Evolutionary conservation across 2,113 vertebrate genomes (phyloP), one percentile per base, ranked within the genome.

Genomic region (Budorcas taxicolor): DNA sequence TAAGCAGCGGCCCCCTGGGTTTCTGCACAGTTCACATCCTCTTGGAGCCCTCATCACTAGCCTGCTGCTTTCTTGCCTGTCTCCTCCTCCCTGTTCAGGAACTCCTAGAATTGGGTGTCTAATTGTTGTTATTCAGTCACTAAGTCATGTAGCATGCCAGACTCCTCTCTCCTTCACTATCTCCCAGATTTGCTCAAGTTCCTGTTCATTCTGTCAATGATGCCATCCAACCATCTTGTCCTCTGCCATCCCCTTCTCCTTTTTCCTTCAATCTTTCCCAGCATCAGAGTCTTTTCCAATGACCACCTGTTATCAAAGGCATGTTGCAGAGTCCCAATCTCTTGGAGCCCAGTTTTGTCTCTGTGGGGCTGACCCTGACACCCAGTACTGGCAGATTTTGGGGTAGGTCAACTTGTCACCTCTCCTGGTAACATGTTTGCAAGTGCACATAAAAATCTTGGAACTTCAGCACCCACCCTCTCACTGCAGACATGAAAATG

Each of bases 1-100:
- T 0, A 33, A 71, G 14, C 17, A 23, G 19, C 0, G 3, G 14
- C 4, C 25, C 0, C 0, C 1, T 2, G 3, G 29, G 8, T 10
- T 50, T 55, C 31, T 52, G 15, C 23, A 33, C 2, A 36, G 6
- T 15, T 52, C 47, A 5, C 6, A 6, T 21, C 10, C 76, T 76
- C n/a, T 5, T 7, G 27, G 53, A 45, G 7, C 21, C 25, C 33
- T 50, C n/a, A 1, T 15, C 27, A 9, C 13, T 3, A n/a, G 16
- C 4, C 43, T 50, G 25, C 7, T 19, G 4, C 12, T 14, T 36
- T 17, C 43, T 16, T 55, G 27, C 9, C 7, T 8, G 25, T 50
- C 16, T n/a, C 81, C 64, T 52, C 27, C 33, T 27, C n/a, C n/a
- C 1, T 6, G 31, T n/a, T 7, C 43, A 43, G 47, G 45, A 50